A percentile compares a stretch with the other conserved stretches of the same genome.
phyloP scores from a whole-genome alignment of 2,113 vertebrate species.

The Nesogale talazaci region DNA sequence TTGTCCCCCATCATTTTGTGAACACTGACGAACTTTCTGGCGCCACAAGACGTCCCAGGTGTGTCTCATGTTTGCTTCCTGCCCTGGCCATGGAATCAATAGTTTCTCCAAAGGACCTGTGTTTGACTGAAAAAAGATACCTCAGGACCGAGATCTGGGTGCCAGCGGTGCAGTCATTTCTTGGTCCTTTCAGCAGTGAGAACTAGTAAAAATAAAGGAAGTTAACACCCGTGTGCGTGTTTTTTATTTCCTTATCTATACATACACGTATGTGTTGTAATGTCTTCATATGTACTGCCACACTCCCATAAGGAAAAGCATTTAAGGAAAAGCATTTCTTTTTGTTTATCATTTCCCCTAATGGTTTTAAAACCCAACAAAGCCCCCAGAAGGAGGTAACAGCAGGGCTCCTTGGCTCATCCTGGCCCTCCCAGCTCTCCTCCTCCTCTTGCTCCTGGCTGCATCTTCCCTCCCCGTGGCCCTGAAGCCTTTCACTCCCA shows the following conservation, averaged over 20 bases:
- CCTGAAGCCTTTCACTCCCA: no score
- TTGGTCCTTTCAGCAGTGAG: not conserved
- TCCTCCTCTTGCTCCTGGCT: no score
- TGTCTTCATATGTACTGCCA: not conserved
- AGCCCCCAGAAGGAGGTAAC: no score
- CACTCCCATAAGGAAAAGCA: not conserved
- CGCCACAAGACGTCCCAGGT: not conserved
- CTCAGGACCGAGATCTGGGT: constrained; percentile 30
- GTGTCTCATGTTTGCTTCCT: constrained; percentile 37
- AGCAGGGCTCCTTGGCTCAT: no score
- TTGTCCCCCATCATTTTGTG: not conserved
- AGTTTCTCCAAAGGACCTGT: constrained; percentile 16
- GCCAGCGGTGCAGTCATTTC: not conserved
- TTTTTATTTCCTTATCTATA: not conserved
- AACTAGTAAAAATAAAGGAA: not conserved
- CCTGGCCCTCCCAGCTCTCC: no score
- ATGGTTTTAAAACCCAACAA: not conserved
- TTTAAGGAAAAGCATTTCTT: not conserved
- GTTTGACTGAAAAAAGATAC: not conserved
- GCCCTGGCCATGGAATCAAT: not conserved
- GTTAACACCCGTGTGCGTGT: not conserved
- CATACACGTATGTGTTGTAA: not conserved
- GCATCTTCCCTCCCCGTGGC: no score
- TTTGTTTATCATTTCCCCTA: not conserved
- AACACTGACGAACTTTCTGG: constrained; percentile 16